Percentiles rank a stretch among this genome's conserved stretches.
Conservation (phyloP, 1,140 invertebrate species). For the Drosophila quadrilineata region DNA sequence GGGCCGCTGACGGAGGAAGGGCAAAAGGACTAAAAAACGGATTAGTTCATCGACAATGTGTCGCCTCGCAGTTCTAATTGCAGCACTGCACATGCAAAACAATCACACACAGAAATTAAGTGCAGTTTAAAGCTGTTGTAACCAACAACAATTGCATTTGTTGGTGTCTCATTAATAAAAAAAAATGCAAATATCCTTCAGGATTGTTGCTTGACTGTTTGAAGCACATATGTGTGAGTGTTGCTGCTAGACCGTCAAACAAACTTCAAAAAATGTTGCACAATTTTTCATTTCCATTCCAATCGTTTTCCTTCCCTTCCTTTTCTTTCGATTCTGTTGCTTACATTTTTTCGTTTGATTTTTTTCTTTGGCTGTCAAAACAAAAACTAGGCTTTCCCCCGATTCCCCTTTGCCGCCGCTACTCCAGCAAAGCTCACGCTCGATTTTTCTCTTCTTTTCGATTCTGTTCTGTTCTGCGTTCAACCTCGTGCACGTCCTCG, state of each 20-base stretch:
- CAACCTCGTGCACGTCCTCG: no score
- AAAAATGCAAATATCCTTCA: neutral
- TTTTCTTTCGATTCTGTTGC: no score
- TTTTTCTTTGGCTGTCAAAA: no score
- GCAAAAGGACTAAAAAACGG: neutral
- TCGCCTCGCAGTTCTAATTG: no score
- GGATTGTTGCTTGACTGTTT: neutral
- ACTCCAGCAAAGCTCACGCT: neutral
- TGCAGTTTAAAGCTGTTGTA: conserved; percentile 21
- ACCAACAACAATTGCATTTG: conserved; percentile 10
- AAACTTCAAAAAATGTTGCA: conserved; percentile 43
- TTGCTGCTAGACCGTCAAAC: conserved; percentile 30
- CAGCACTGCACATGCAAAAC: neutral
- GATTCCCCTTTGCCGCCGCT: neutral
- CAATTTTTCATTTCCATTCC: no score
- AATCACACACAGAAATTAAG: conserved; percentile 4
- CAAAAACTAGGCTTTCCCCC: no score
- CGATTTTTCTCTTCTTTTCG: neutral
- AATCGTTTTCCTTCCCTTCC: no score
- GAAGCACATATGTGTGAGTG: neutral
- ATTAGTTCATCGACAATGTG: conserved; percentile 31
- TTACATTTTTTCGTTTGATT: no score
- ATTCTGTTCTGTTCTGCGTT: no score
- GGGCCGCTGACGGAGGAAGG: neutral
- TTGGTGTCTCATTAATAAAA: conserved; percentile 14